These are phyloP conservation scores for Papio anubis DNA, from an alignment of 2,113 vertebrate species.

Conservation along the genomic window DNA sequence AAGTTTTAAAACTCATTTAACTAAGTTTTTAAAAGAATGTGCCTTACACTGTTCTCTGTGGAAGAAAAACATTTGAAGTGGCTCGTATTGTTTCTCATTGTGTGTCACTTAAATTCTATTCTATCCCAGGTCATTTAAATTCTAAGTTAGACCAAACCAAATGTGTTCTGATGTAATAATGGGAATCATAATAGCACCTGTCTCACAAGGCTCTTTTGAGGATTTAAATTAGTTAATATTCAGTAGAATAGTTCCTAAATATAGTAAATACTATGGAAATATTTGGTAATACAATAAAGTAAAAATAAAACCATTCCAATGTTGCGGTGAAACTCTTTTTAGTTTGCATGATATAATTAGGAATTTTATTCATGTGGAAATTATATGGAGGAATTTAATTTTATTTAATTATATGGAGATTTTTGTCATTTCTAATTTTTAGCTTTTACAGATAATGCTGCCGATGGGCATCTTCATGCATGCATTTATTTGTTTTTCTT, in stretches of 20 bases:
- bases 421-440: constrained; percentile 6
- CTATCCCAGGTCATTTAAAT: background rate
- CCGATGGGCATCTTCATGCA: background rate
- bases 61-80: background rate
- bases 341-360: background rate
- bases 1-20: background rate
- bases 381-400: background rate
- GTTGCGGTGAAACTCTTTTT: background rate
- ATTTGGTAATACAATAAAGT: background rate
- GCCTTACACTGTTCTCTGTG: background rate
- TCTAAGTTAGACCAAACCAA: background rate
- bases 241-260: background rate
- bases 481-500: background rate
- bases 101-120: background rate
- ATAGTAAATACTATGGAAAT: background rate
- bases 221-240: background rate
- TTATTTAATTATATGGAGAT: background rate
- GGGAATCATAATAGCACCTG: background rate
- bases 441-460: background rate
- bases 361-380: background rate
- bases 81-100: background rate
- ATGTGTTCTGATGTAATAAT: background rate
- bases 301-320: background rate
- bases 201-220: background rate
- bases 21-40: background rate